phyloP scores from a whole-genome alignment of 2,888 invertebrate genomes.

The Trichogramma evanescens region DNA sequence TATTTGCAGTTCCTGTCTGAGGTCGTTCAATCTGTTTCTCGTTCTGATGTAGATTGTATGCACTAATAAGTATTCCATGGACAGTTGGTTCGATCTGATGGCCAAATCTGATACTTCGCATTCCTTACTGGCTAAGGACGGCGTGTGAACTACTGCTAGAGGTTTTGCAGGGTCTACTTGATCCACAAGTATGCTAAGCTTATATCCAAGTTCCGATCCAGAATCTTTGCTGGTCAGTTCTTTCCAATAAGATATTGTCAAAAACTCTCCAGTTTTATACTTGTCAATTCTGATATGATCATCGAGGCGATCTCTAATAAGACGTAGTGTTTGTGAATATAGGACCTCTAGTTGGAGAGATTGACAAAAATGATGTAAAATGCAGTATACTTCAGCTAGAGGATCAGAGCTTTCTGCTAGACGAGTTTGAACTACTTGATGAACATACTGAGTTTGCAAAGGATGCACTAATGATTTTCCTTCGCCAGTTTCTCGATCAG shows the following conservation, averaged over 20 bases:
- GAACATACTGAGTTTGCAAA: slow-evolving; percentile 86
- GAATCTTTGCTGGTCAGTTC: slow-evolving; percentile 62
- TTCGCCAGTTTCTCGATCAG: slow-evolving; percentile 95
- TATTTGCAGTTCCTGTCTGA: slow-evolving; percentile 69
- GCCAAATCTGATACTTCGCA: slow-evolving; percentile 68
- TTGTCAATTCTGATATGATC: slow-evolving; percentile 86
- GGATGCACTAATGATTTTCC: slow-evolving; percentile 93
- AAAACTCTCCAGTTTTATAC: slow-evolving; percentile 79
- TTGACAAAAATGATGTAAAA: slow-evolving; percentile 88
- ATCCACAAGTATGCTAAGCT: slow-evolving; percentile 83
- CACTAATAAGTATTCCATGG: slow-evolving; percentile 88
- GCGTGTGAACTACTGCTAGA: slow-evolving; percentile 63
- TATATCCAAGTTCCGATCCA: slow-evolving; percentile 80
- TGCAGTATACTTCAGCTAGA: slow-evolving; percentile 74
- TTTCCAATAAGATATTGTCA: slow-evolving; percentile 92
- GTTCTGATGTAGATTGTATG: slow-evolving; percentile 93
- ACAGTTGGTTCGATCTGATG: slow-evolving; percentile 83
- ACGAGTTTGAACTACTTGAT: slow-evolving; percentile 85
- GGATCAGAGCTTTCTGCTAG: slow-evolving; percentile 74
- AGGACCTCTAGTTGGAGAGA: slow-evolving; percentile 79
- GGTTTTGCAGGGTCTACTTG: slow-evolving; percentile 71
- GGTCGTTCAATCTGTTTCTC: slow-evolving; percentile 72
- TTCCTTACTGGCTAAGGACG: slow-evolving; percentile 63
- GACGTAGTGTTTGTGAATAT: slow-evolving; percentile 79
- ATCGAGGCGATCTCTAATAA: slow-evolving; percentile 81